A percentile compares a stretch with the other conserved stretches of the same genome.
Conservation (phyloP, 2,888 invertebrate genomes). For the Argyresthia albistria region DNA sequence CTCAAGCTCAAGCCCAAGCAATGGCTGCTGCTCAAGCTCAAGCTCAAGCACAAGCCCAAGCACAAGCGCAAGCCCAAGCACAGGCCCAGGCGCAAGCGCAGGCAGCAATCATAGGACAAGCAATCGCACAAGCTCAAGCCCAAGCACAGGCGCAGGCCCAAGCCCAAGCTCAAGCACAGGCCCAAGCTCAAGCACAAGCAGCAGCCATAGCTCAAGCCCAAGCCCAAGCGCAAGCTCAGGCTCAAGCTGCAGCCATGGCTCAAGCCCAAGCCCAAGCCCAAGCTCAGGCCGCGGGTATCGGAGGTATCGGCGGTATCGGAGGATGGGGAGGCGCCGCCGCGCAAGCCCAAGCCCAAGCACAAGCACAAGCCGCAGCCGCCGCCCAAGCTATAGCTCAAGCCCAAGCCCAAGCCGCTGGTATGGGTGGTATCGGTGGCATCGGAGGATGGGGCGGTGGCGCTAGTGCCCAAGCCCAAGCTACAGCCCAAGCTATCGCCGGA, state of each 20-base stretch:
- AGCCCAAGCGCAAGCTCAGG: conserved; percentile 2
- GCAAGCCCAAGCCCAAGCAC: neutral
- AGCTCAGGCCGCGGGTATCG: neutral
- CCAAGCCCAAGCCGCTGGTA: neutral
- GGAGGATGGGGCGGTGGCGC: neutral
- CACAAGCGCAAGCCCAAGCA: neutral
- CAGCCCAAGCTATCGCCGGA: conserved; percentile 5
- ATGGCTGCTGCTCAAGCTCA: neutral
- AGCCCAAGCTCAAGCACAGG: neutral
- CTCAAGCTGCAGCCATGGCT: neutral
- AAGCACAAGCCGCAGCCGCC: neutral
- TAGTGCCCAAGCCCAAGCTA: conserved; percentile 8
- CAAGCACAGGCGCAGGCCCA: neutral
- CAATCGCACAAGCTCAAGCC: neutral
- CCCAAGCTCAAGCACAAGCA: conserved; percentile 8
- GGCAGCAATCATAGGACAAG: neutral
- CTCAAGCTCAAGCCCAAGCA: neutral
- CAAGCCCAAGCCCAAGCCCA: neutral
- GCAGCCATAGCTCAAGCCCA: conserved; percentile 6
- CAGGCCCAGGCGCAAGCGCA: neutral
- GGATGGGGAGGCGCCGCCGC: too few species aligned
- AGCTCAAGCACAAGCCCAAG: neutral
- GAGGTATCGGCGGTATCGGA: too few species aligned
- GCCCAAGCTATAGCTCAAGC: neutral
- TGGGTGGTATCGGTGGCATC: neutral